Conservation (phyloP, 2,113 vertebrate species). For the Xenopus tropicalis region UCB_Xtro_10.0 CM004449.2:95383501-95384000, state of each 20-base stretch:
- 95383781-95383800: slow-evolving; percentile 12
- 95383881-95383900: slow-evolving; percentile 14
- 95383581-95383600: slow-evolving; percentile 32
- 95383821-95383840: slow-evolving; percentile 9
- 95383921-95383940: slow-evolving; percentile 31
- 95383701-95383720: slow-evolving; percentile 16
- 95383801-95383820: slow-evolving; percentile 12
- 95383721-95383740: slow-evolving; percentile 13
- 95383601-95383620: neutral
- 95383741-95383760: slow-evolving; percentile 18
- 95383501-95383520: slow-evolving; percentile 25
- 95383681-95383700: slow-evolving; percentile 3
- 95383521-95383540: slow-evolving; percentile 25
- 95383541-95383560: slow-evolving; percentile 26
- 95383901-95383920: slow-evolving; percentile 32
- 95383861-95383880: slow-evolving; percentile 5
- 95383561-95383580: slow-evolving; percentile 29
- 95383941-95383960: slow-evolving; percentile 24
- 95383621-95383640: slow-evolving; percentile 40
- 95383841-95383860: slow-evolving; percentile 2
- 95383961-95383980: slow-evolving; percentile 44
- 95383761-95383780: slow-evolving; percentile 29
- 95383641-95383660: slow-evolving; percentile 7
- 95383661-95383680: neutral
- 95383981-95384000: slow-evolving; percentile 51